Conservation (phyloP, 2,888 invertebrate species). For the Bhutanitis thaidina region DNA sequence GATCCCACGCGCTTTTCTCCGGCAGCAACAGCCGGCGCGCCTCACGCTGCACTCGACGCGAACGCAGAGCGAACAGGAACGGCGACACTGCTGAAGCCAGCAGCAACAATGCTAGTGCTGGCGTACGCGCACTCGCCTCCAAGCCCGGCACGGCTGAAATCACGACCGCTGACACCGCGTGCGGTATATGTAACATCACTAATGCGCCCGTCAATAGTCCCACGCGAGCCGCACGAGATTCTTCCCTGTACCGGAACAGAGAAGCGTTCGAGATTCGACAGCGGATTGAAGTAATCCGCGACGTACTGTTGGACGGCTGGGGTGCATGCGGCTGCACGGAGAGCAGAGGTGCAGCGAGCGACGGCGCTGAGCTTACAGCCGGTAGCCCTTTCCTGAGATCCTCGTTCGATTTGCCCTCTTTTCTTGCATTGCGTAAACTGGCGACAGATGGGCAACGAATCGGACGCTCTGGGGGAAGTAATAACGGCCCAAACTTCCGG, state of each 20-base stretch:
- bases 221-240: conserved; percentile 93
- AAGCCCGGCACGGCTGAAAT: conserved; percentile 75
- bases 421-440: conserved; percentile 62
- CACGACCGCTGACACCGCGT: conserved; percentile 65
- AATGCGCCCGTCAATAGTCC: conserved; percentile 82
- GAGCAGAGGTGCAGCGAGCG: conserved; percentile 61
- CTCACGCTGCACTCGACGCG: conserved; percentile 81
- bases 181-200: conserved; percentile 87
- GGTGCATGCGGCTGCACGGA: conserved; percentile 59
- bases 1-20: conserved; percentile 74
- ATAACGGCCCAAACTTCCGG: conserved; percentile 66
- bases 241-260: conserved; percentile 91
- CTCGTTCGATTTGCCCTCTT: conserved; percentile 62
- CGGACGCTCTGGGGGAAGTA: conserved; percentile 66
- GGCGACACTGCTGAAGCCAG: conserved; percentile 85
- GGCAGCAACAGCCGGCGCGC: conserved; percentile 60
- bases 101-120: conserved; percentile 77
- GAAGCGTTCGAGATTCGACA: conserved; percentile 92
- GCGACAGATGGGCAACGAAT: conserved; percentile 69
- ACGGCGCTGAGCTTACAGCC: conserved; percentile 75
- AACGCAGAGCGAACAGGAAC: conserved; percentile 88
- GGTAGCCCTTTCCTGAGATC: conserved; percentile 63
- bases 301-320: conserved; percentile 68
- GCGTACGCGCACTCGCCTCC: conserved; percentile 66
- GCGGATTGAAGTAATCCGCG: conserved; percentile 86